phyloP scores from a whole-genome alignment of 2,888 invertebrate species.

The Miltochrista miniata region DNA sequence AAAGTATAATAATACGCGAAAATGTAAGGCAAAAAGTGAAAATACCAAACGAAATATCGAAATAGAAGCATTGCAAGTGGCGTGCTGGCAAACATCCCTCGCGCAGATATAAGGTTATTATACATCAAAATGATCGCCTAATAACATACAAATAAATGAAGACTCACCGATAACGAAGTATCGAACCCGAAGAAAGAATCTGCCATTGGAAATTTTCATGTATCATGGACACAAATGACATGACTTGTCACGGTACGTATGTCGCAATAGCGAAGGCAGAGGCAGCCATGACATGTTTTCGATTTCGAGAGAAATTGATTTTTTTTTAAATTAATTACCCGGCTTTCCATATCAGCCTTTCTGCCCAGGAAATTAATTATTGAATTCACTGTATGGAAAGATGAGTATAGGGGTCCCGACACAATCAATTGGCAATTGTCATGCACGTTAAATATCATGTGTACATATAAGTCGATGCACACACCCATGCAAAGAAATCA shows the following conservation, averaged over 20 bases:
- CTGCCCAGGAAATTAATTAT: no score
- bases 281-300: constrained; percentile 59
- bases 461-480: no score
- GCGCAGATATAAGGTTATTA: constrained; percentile 41
- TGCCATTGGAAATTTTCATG: constrained; percentile 89
- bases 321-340: no score
- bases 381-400: no score
- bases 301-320: not conserved
- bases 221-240: constrained; percentile 86
- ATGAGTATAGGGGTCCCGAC: no score
- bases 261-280: constrained; percentile 72
- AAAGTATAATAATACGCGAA: not conserved
- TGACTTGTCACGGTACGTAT: constrained; percentile 86
- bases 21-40: constrained; percentile 28
- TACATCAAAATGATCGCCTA: constrained; percentile 39
- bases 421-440: no score
- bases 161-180: constrained; percentile 90
- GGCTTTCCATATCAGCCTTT: no score
- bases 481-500: no score
- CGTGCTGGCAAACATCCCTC: constrained; percentile 63
- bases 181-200: constrained; percentile 95
- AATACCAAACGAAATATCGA: constrained; percentile 27
- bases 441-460: no score
- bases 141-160: constrained; percentile 35
- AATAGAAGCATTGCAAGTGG: constrained; percentile 39